Evolutionary conservation across 2,797 vertebrate species (phyloP).

Genomic region (Lacerta agilis): DNA sequence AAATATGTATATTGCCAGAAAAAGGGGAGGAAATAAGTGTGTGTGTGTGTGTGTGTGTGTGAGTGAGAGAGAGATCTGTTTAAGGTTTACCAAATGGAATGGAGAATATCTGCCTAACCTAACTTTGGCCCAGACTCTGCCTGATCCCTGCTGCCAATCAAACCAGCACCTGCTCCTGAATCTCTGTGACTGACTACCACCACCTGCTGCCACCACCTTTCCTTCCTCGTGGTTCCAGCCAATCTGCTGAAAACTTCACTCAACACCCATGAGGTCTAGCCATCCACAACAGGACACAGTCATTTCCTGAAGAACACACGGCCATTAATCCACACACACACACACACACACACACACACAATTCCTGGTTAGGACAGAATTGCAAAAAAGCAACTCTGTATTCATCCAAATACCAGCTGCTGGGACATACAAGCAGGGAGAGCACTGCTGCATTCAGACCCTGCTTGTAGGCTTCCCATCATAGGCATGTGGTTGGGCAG

Average conservation of each 20-base stretch:
- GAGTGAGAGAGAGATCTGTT: neutral
- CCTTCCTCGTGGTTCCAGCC: neutral
- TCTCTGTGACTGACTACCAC: neutral
- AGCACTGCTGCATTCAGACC: too few species aligned
- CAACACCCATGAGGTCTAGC: neutral
- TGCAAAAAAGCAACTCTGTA: neutral
- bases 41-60: too few species aligned
- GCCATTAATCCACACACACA: too few species aligned
- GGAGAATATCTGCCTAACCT: neutral
- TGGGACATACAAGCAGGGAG: too few species aligned
- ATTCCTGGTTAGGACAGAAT: neutral
- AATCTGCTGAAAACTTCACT: neutral
- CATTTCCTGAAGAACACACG: slow-evolving; percentile 6
- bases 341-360: too few species aligned
- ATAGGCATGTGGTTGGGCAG: too few species aligned
- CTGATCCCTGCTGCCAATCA: neutral
- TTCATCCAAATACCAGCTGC: too few species aligned
- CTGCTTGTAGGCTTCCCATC: too few species aligned
- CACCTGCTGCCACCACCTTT: neutral
- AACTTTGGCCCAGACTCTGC: neutral
- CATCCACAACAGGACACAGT: neutral
- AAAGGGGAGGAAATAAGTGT: neutral
- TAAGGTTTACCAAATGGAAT: neutral
- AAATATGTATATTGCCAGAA: neutral
- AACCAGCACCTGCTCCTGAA: neutral